Percentiles rank a stretch among this genome's conserved stretches.
These are phyloP conservation scores for Notolabrus celidotus DNA, from an alignment of 2,797 vertebrate species.

Conservation along the genomic window DNA sequence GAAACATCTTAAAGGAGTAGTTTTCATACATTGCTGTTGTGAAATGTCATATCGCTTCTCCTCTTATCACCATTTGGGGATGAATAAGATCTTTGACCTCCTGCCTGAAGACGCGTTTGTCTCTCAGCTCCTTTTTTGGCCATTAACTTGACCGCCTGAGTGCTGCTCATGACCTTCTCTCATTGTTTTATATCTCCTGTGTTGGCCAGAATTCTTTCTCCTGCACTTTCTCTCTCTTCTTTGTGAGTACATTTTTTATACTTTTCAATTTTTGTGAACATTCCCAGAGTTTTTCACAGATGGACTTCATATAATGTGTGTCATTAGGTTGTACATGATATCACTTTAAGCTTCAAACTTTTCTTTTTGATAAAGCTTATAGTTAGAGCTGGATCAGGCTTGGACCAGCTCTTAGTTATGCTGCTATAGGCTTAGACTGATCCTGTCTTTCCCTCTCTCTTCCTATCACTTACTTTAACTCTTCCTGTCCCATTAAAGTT, in stretches of 20 bases:
- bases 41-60: not conserved
- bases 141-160: conserved; percentile 42
- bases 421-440: no score
- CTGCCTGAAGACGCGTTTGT: conserved; percentile 10
- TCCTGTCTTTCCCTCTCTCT: no score
- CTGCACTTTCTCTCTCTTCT: not conserved
- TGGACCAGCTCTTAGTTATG: no score
- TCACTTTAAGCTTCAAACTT: no score
- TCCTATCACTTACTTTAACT: no score
- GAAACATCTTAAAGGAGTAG: conserved; percentile 18
- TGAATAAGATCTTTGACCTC: conserved; percentile 37
- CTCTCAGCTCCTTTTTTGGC: conserved; percentile 14
- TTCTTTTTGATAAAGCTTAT: no score
- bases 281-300: no score
- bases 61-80: conserved; percentile 24
- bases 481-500: no score
- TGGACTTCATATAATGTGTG: no score
- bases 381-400: no score
- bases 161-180: conserved; percentile 22
- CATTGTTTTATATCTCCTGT: conserved; percentile 26
- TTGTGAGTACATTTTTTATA: not conserved
- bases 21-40: not conserved
- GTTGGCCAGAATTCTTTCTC: conserved; percentile 10
- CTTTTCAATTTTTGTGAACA: not conserved
- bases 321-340: no score